Evolutionary conservation across 2,113 vertebrate species (phyloP).

Genomic region (Anoplopoma fimbria): DNA sequence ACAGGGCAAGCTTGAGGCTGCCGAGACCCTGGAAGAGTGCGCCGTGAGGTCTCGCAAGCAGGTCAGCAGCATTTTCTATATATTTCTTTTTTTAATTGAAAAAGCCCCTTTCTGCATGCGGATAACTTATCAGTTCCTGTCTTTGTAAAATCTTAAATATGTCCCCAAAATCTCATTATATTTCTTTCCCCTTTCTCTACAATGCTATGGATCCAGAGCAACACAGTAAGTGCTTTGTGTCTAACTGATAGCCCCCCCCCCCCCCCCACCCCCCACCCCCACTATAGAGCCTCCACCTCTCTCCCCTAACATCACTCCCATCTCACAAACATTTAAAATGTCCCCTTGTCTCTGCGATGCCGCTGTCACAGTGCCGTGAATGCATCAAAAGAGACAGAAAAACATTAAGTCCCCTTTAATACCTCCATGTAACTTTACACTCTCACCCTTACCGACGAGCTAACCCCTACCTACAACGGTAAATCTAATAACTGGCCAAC

Average conservation of each 20-base stretch:
- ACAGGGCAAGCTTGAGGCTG: conserved; percentile 94
- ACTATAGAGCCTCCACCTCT: conserved; percentile 42
- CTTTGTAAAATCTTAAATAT: conserved; percentile 34
- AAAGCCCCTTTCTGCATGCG: conserved; percentile 7
- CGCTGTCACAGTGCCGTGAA: conserved; percentile 1
- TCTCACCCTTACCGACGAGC: not conserved
- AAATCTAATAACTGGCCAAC: not conserved
- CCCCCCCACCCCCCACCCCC: not conserved
- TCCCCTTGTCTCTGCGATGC: conserved; percentile 24
- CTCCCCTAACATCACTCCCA: conserved; percentile 63
- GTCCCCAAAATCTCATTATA: conserved; percentile 66
- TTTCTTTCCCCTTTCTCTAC: conserved; percentile 72
- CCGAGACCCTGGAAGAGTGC: conserved; percentile 93
- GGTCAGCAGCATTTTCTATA: conserved; percentile 75
- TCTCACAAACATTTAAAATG: conserved; percentile 49
- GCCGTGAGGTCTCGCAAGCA: conserved; percentile 91
- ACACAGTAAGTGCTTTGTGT: conserved; percentile 84
- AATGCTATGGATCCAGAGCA: conserved; percentile 85
- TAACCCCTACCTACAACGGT: not conserved
- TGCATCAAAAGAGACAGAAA: conserved; percentile 20
- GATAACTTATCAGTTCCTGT: not conserved
- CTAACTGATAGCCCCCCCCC: conserved; percentile 40
- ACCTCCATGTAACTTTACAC: conserved; percentile 41
- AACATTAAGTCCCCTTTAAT: conserved; percentile 16
- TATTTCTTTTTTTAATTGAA: not conserved